Evolutionary conservation across 2,113 vertebrate genomes (phyloP), one percentile per base, ranked within the genome.

Genomic region (Corynorhinus townsendii): DNA sequence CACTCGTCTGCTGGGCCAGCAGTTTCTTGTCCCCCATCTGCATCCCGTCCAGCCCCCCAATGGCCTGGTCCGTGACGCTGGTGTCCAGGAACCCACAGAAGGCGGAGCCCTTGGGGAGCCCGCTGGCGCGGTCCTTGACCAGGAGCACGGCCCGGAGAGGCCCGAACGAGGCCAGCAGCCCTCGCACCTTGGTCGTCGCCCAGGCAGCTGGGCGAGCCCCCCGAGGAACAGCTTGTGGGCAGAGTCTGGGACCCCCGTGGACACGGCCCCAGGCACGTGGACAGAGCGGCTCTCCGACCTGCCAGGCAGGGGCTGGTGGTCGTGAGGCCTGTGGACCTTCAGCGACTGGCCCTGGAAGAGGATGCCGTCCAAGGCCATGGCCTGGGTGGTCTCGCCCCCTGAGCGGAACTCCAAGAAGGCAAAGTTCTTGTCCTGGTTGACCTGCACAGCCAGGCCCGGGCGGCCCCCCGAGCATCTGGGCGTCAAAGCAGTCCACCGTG

Each of bases 401-500:
- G 99, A 99, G 88, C 99, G 99, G 84, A 99, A 99, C 99, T 99
- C 99, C 94, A 99, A 97, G 95, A 99, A 99, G 94, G 99, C 99
- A 98, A 99, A 99, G 92, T 99, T 99, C 98, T 99, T 99, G 93
- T 99, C 99, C 97, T 99, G 99, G 96, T 99, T 99, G 91, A 99
- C 99, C 98, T 99, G 99, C 90, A 99, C 99, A 26, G 99, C 99
- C 90, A 99, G 98, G 22, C 99, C 99, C 0, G 99, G 99, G 95
- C 99, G 99, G n/a, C 99, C 99, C 99, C 99, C 43, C 97, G 84
- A 99, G 98, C 99, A 99, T 99, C 97, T 99, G 99, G 87, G 99
- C 99, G 16, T 99, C 99, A 97, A 99, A 99, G 98, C 99, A 99
- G 92, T 99, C 99, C 99, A 99, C 99, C 99, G 99, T 99, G 43